Conservation (phyloP, 2,888 invertebrate species). For the Noctua janthina region DNA sequence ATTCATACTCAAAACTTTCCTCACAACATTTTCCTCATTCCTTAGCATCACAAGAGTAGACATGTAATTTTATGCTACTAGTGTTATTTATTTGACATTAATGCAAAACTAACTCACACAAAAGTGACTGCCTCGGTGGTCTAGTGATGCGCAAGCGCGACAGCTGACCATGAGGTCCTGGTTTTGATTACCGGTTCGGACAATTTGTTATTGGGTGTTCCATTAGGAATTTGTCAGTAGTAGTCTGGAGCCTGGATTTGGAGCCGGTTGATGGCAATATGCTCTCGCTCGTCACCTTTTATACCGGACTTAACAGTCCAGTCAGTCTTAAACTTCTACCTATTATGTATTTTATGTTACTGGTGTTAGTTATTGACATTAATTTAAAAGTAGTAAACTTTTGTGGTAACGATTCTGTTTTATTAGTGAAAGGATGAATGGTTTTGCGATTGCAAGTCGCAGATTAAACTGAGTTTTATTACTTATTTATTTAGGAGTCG, state of each 20-base stretch:
- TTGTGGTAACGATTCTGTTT: constrained; percentile 10
- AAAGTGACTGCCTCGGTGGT: no score
- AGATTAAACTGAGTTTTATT: neutral
- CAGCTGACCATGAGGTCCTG: no score
- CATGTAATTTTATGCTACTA: neutral
- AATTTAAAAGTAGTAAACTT: neutral
- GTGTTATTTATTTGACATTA: no score
- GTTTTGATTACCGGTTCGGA: no score
- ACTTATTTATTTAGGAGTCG: neutral
- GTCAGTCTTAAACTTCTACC: neutral
- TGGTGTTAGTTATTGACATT: neutral
- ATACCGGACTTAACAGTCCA: no score
- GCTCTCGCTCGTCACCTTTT: neutral
- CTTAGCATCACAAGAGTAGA: neutral
- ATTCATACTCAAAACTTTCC: no score
- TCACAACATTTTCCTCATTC: no score
- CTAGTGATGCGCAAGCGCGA: no score
- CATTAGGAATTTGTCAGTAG: neutral
- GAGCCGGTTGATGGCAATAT: neutral
- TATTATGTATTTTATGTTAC: neutral
- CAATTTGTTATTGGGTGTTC: no score
- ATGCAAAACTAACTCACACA: no score
- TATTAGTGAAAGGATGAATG: neutral
- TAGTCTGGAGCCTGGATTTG: neutral
- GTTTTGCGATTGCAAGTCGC: neutral